phyloP scores from a whole-genome alignment of 2,797 vertebrate genomes.

The Limnodromus scolopaceus region DNA sequence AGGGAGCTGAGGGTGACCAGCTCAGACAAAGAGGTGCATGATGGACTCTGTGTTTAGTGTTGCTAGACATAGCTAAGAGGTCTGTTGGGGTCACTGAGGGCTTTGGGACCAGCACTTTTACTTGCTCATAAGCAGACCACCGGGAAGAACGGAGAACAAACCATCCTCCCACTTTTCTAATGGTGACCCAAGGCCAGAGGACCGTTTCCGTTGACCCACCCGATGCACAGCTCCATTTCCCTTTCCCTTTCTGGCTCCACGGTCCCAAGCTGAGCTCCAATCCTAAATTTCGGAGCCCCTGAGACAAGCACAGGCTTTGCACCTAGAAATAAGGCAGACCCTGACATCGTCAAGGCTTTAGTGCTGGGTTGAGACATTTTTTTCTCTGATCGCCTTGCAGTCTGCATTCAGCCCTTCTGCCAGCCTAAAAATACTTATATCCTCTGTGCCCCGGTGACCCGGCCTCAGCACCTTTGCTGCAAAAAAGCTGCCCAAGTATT shows the following conservation, averaged over 20 bases:
- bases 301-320: neutral
- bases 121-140: neutral
- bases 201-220: neutral
- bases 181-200: neutral
- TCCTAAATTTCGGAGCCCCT: neutral
- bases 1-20: neutral
- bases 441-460: neutral
- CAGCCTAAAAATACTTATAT: neutral
- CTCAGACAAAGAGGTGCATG: neutral
- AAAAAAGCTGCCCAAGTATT: constrained; percentile 10
- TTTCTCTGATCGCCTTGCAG: neutral
- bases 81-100: neutral
- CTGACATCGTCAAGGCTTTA: neutral
- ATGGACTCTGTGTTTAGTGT: neutral
- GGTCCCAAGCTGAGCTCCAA: neutral
- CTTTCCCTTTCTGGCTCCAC: neutral
- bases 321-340: neutral
- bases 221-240: neutral
- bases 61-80: neutral
- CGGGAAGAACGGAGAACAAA: neutral
- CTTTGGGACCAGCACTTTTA: neutral
- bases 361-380: neutral
- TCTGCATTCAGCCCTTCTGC: neutral
- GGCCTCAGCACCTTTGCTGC: neutral
- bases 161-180: neutral